These are phyloP conservation scores for Zeus faber DNA, from an alignment of 2,113 vertebrate species.

Conservation along the genomic window DNA sequence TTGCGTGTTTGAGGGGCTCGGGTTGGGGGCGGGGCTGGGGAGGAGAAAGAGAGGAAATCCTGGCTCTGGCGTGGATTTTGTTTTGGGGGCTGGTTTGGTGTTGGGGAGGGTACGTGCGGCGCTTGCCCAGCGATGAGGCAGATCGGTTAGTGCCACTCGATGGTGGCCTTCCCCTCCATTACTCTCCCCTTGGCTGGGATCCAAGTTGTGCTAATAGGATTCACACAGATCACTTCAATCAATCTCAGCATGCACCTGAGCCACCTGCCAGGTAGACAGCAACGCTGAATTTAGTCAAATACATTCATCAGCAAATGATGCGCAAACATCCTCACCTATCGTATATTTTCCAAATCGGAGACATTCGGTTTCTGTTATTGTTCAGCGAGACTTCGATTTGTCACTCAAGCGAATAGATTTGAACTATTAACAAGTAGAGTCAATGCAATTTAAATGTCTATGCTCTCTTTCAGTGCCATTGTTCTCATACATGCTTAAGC, in stretches of 20 bases:
- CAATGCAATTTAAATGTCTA: background rate
- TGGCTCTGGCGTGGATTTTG: background rate
- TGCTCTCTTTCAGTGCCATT: slow-evolving; percentile 29
- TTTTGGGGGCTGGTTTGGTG: background rate
- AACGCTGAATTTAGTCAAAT: slow-evolving; percentile 63
- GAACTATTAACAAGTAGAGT: background rate
- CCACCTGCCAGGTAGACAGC: slow-evolving; percentile 60
- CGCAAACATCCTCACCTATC: slow-evolving; percentile 44
- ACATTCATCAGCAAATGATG: slow-evolving; percentile 47
- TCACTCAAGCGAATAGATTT: background rate
- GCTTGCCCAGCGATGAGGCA: slow-evolving; percentile 31
- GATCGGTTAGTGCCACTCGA: slow-evolving; percentile 32
- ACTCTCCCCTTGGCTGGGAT: slow-evolving; percentile 52
- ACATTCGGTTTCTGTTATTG: no score
- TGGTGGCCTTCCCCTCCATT: slow-evolving; percentile 51
- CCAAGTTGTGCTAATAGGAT: slow-evolving; percentile 60
- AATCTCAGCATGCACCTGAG: slow-evolving; percentile 51
- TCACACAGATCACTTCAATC: slow-evolving; percentile 64
- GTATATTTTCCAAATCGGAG: slow-evolving; percentile 15
- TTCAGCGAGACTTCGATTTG: no score
- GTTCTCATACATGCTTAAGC: slow-evolving; percentile 40
- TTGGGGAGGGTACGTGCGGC: background rate
- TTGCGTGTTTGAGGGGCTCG: slow-evolving; percentile 36
- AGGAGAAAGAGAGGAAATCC: slow-evolving; percentile 25
- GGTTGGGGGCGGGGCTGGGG: slow-evolving; percentile 21